Base-by-base conservation (phyloP, 2,113 vertebrate species). In the Menura novaehollandiae region DNA sequence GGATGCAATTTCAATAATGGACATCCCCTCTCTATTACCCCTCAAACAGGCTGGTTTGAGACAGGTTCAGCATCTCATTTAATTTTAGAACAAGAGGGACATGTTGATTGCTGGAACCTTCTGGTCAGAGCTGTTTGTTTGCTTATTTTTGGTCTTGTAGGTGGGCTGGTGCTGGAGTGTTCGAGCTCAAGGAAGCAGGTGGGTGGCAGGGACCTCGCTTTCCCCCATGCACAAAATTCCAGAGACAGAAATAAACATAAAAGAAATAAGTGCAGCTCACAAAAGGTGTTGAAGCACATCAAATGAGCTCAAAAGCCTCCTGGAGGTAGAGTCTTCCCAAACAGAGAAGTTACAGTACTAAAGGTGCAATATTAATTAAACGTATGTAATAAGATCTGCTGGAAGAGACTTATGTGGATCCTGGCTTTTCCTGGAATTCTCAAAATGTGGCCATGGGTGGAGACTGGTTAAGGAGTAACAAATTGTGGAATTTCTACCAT, bases 41-140 rank as follows among this genome's bases (percentile, higher is more conserved):
- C n/a, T 39, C 28, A 28, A 35, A 83, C 26, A 68, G 55, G 27
- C 30, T 75, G 32, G 19, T 89, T 55, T 8, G 23, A 78, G 81
- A 21, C 35, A 56, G 52, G 27, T 52, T 78, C 66, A 89, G 52
- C 51, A 82, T 75, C 69, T 79, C 62, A 75, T 60, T 86, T 92
- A 75, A 81, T 89, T 95, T 93, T 92, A 90, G 91, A 93, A 73
- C n/a, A 84, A 56, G 59, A 82, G 10, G 41, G 46, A 87, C 81
- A 37, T 8, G 55, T 15, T 55, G 64, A 67, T 58, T 78, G 62
- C 60, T 35, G 66, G 89, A 89, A 64, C 77, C 58, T 88, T 94
- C 88, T 95, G 66, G 76, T 76, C 93, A 94, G 88, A 87, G 85
- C 69, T 55, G 66, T 95, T 82, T 88, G 89, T 74, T 90, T 95